Base-by-base conservation (phyloP, 2,888 invertebrate genomes). In the Helleia helle region DNA sequence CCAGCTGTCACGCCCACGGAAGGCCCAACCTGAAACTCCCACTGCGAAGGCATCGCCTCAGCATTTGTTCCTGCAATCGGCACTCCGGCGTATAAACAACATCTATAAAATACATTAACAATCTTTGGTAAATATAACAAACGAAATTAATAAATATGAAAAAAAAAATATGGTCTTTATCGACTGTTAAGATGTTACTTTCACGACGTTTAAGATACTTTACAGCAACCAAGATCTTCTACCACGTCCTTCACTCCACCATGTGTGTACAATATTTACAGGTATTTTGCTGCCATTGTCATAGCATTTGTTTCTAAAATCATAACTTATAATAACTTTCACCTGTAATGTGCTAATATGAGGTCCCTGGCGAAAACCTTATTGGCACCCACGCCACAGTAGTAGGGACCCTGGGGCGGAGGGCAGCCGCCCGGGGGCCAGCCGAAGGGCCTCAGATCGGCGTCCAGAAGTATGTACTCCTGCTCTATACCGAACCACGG, bases 401-500 rank as follows among this genome's bases (percentile, higher is more conserved):
- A 99, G 0, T 75, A 79, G 47, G 67, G 83, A 74, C 98, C 97
- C 56, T 95, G 93, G 3, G 73, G 65, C 15, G 94, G 95, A 1
- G 95, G 96, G 57, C 92, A 96, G 37, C 96, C 96, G 55, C 94
- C 93, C 69, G 93, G 94, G 4, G 96, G 96, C 96, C 96, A 97
- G 17, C 96, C 96, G 36, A 95, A 87, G 3, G 95, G 96, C 84
- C 95, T 90, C n/a, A 91, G 87, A 62, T 96, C 95, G 55, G 92
- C 90, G 60, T 96, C 96, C 26, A 95, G 74, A 65, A 96, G 87
- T 2, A 95, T 94, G 69, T 95, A 96, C 63, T 96, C 96, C 72
- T 96, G 96, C 69, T 96, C 96, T 55, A 96, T 91, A 2, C 96
- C 96, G 66, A 96, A 96, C 95, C 95, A 96, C 0, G 96, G 95